Evolutionary conservation across 2,113 vertebrate genomes (phyloP), one percentile per base, ranked within the genome.

Genomic region (Natator depressus): DNA sequence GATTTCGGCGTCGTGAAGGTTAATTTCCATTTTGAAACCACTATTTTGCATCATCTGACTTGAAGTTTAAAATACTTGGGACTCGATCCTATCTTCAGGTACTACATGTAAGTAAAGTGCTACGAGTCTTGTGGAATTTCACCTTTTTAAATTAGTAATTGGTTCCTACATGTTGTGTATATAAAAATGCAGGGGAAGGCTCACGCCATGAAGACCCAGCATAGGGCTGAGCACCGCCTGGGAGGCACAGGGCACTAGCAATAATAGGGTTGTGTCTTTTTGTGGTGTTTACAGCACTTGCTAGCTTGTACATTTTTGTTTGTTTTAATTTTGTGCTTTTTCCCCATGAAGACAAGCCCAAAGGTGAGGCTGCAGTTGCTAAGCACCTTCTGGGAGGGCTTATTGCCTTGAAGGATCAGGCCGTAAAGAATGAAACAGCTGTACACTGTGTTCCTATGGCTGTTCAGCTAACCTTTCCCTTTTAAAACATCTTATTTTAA

Each of bases 1-100:
- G 42, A 20, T 59, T 89, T 82, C 91, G 25, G 27, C 47, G 49
- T 19, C 38, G n/a, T 54, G 31, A 94, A 96, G n/a, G 29, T 53
- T 54, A 90, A 89, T 84, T 82, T 80, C 42, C 5, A 83, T 7
- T 17, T 46, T 17, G 25, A 38, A 0, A 2, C n/a, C 42, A 53
- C 53, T 82, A 62, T 80, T 80, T 5, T 81, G 1, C 8, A 1
- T 42, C 2, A 46, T 84, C 78, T 42, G 1, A 80, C 62, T 8
- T 79, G 76, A 78, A 55, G 22, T 81, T 65, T 65, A 80, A n/a
- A 75, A 89, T 69, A 69, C 55, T 22, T 13, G 47, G 0, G 50
- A 59, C 14, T 29, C 79, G 17, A n/a, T 31, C n/a, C 1, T 85
- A 72, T 90, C 49, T 84, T 86, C 35, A 22, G 27, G 19, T 38